A percentile compares a stretch with the other conserved stretches of the same genome.
These are phyloP conservation scores for Camelus dromedarius DNA, from an alignment of 2,113 vertebrate genomes.

Conservation along the genomic window DNA sequence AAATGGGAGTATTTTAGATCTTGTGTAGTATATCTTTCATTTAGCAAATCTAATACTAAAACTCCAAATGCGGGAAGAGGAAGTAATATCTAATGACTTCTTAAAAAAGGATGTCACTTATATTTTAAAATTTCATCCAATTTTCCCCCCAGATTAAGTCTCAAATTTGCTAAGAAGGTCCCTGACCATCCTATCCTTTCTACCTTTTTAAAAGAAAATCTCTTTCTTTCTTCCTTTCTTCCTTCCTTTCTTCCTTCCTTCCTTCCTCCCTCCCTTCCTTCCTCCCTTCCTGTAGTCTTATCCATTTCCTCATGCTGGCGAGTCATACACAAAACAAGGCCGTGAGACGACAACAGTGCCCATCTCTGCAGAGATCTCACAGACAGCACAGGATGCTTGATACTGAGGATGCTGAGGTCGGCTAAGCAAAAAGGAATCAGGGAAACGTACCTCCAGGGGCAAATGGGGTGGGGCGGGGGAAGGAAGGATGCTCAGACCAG, in stretches of 20 bases:
- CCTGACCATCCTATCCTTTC: background rate
- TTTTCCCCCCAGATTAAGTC: background rate
- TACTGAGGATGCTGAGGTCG: background rate
- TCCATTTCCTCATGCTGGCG: background rate
- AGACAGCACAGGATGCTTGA: background rate
- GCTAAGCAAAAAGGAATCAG: background rate
- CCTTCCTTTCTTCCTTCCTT: no score
- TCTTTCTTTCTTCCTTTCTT: background rate
- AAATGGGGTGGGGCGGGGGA: background rate
- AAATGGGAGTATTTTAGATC: background rate
- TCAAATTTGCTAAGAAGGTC: background rate
- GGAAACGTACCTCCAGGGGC: background rate
- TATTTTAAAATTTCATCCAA: background rate
- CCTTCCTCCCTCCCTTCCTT: background rate
- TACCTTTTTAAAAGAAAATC: background rate
- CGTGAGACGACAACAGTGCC: background rate
- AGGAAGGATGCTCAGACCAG: background rate
- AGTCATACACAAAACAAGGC: background rate
- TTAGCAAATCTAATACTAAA: background rate
- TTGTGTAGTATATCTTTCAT: background rate
- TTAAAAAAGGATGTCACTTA: background rate
- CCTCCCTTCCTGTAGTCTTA: background rate
- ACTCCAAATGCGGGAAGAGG: background rate
- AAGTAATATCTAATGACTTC: background rate
- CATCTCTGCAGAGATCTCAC: background rate